Evolutionary conservation across 2,797 vertebrate genomes (phyloP).

Genomic region (Serranus cabrilla): DNA sequence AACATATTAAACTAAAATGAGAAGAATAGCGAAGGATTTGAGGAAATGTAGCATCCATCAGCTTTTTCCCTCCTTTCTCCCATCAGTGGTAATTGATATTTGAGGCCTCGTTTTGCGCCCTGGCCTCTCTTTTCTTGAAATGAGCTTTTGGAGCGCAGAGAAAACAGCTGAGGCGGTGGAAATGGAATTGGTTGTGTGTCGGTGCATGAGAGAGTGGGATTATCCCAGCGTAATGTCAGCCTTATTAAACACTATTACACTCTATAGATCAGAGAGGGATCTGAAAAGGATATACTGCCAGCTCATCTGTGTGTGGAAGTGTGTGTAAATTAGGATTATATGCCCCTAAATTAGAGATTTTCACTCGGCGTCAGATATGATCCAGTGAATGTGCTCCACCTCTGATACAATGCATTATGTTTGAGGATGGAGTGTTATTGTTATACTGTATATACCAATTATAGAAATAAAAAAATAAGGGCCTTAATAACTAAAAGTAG

Average conservation of each 20-base stretch:
- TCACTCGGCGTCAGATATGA: conserved; percentile 41
- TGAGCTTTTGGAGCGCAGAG: conserved; percentile 75
- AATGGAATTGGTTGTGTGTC: conserved; percentile 86
- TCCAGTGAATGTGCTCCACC: conserved; percentile 33
- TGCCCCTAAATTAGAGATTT: conserved; percentile 56
- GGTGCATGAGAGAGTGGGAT: conserved; percentile 84
- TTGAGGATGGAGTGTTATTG: background rate
- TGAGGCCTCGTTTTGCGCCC: conserved; percentile 76
- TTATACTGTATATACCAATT: background rate
- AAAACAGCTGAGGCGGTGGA: conserved; percentile 83
- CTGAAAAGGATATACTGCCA: conserved; percentile 72
- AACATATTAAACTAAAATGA: conserved; percentile 74
- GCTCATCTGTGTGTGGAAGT: conserved; percentile 57
- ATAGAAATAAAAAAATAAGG: no score
- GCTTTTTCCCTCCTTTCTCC: conserved; percentile 63
- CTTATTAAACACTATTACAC: conserved; percentile 86
- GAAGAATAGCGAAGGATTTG: conserved; percentile 72
- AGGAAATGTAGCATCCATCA: conserved; percentile 79
- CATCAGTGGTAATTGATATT: conserved; percentile 84
- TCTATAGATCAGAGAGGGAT: conserved; percentile 76
- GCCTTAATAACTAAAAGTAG: no score
- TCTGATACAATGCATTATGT: conserved; percentile 11
- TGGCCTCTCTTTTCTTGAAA: conserved; percentile 75
- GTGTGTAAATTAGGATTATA: conserved; percentile 67
- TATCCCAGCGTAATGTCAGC: conserved; percentile 83